These are phyloP conservation scores for Melospiza melodia DNA, from an alignment of 2,113 vertebrate genomes.

Conservation along the genomic window DNA sequence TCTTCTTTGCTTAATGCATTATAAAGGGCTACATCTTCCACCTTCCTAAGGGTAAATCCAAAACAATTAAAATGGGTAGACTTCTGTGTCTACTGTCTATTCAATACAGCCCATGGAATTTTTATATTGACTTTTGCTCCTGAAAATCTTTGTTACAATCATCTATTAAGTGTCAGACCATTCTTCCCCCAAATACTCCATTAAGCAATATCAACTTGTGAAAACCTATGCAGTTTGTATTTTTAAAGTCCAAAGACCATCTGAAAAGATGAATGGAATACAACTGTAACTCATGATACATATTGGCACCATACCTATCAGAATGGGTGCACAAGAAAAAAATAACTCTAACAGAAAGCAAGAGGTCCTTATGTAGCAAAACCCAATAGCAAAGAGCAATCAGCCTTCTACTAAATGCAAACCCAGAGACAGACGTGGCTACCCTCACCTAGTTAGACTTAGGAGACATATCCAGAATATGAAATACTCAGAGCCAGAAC, in stretches of 20 bases:
- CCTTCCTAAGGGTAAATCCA: background rate
- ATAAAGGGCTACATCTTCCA: background rate
- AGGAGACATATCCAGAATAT: background rate
- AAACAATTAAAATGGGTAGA: background rate
- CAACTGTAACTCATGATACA: background rate
- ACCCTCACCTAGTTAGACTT: background rate
- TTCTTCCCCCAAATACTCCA: background rate
- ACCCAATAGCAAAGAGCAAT: background rate
- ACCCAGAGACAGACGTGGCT: background rate
- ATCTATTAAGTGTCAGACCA: background rate
- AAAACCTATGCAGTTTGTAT: background rate
- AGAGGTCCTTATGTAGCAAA: background rate
- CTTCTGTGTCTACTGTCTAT: background rate
- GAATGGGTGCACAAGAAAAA: background rate
- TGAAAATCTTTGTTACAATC: background rate
- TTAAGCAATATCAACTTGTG: background rate
- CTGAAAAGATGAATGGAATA: background rate
- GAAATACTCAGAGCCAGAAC: background rate
- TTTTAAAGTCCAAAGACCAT: background rate
- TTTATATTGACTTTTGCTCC: background rate
- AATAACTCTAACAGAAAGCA: background rate
- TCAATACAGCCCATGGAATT: background rate
- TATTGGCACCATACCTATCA: background rate
- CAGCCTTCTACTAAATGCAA: background rate
- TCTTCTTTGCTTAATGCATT: background rate